Evolutionary conservation across 2,888 invertebrate species (phyloP), one percentile per base, ranked within the genome.

Genomic region (Candidula unifasciata): DNA sequence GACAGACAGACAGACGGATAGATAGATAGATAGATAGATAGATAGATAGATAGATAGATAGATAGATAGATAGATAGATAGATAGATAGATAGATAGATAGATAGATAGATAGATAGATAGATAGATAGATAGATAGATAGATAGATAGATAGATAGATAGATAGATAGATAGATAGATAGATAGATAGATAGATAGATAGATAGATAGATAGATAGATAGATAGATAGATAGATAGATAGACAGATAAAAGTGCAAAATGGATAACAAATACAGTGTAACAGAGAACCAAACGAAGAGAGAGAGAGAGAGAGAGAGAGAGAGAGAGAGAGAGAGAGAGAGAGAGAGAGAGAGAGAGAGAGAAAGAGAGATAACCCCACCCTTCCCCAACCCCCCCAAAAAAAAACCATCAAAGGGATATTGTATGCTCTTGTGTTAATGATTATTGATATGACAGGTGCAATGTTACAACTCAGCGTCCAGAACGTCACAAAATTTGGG

Each of bases 331-430:
- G 64, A 64, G 64, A 64, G 64, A 68, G 68, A 30, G 68, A 30
- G 30, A 68, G 27, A 27, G 30, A 57, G 57, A 3, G 27, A 27
- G 78, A 78, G 30, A 78, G 57, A 78, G 2, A 52, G 77, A 82
- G 74, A 74, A 74, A 82, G 76, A 10, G 76, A 24, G 35, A 76
- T 21, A 60, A n/a, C n/a, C n/a, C n/a, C n/a, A n/a, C n/a, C 8
- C 10, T 8, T 13, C 16, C 18, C 3, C 10, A 44, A 44, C 13
- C 10, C 6, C 8, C 52, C 8, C 30, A 78, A 78, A 54, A 57
- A 83, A 37, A 76, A 44, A n/a, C 8, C n/a, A 27, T 6, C 13
- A 68, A 27, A 68, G 68, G 8, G n/a, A 68, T 60, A 16, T 24
- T 10, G 13, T 44, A 6, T 44, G 44, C 44, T 44, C 44, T 0